Base-by-base conservation (phyloP, 2,888 invertebrate genomes). In the Leucophora obtusa region DNA sequence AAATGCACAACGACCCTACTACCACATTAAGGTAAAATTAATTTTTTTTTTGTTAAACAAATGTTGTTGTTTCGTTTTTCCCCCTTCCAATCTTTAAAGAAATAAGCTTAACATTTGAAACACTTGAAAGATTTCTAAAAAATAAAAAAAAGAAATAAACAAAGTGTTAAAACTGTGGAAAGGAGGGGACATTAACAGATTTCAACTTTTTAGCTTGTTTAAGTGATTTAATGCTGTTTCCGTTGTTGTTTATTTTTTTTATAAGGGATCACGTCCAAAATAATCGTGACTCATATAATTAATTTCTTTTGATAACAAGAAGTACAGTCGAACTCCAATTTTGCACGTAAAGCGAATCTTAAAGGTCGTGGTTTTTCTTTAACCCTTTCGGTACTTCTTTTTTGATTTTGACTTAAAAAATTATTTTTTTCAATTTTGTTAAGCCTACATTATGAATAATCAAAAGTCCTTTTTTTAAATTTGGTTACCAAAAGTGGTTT, bases 251-350 rank as follows among this genome's bases (percentile, higher is more conserved):
- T 53, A 58, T 14, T 33, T 28, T 28, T 14, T 68, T 71, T 65
- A 28, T 54, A 47, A 53, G 51, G 59, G 53, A 47, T 74, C 62
- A 74, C 66, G 77, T 78, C 74, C 75, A 10, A 63, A 75, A 70
- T 70, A 83, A 62, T 84, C 84, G 84, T 85, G 85, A 85, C 79
- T 84, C 83, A 83, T 68, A 79, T 82, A 84, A 85, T 83, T 84
- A 84, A 83, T 83, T 82, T 80, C 78, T 82, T 75, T 79, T 69
- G 71, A 80, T 80, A 83, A 82, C 62, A 62, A 4, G 21, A 21
- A 21, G 21, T 21, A 21, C n/a, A n/a, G n/a, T n/a, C n/a, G n/a
- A n/a, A n/a, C n/a, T n/a, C n/a, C n/a, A n/a, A n/a, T n/a, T n/a
- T n/a, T n/a, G n/a, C n/a, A n/a, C n/a, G n/a, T n/a, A n/a, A n/a